Percentiles rank a stretch among this genome's conserved stretches.
Conservation (phyloP, 1,140 invertebrate genomes). For the Trypoxylus dichotomus region DNA sequence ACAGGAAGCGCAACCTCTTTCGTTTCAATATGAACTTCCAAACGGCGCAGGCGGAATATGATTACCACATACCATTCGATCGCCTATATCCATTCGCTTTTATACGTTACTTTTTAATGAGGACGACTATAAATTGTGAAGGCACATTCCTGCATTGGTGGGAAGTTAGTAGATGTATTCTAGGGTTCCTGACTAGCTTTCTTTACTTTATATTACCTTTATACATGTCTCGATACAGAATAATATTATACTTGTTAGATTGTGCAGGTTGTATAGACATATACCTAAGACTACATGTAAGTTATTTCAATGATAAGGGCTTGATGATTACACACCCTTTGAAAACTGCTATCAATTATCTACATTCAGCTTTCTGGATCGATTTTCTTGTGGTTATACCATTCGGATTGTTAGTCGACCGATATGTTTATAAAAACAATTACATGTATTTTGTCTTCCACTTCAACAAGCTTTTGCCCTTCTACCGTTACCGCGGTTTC, state of each 20-base stretch:
- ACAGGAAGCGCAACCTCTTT: background rate
- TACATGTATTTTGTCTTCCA: constrained; percentile 11
- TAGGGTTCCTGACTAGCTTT: constrained; percentile 29
- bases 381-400: constrained; percentile 46
- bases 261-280: constrained; percentile 35
- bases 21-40: background rate
- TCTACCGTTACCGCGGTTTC: background rate
- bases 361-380: constrained; percentile 50
- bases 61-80: constrained; percentile 28
- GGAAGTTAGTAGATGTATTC: constrained; percentile 35
- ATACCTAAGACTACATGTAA: constrained; percentile 49
- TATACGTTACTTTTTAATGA: constrained; percentile 22
- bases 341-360: constrained; percentile 52
- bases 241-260: constrained; percentile 33
- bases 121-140: constrained; percentile 22
- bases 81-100: constrained; percentile 7
- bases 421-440: background rate
- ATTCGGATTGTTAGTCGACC: background rate
- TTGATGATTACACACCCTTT: constrained; percentile 54
- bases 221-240: constrained; percentile 17
- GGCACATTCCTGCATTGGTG: constrained; percentile 33
- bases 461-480: background rate
- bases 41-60: background rate
- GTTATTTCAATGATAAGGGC: constrained; percentile 52
- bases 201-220: constrained; percentile 17